Percentiles rank a stretch among this genome's conserved stretches.
Conservation (phyloP, 2,797 vertebrate genomes). For the Menidia menidia region DNA sequence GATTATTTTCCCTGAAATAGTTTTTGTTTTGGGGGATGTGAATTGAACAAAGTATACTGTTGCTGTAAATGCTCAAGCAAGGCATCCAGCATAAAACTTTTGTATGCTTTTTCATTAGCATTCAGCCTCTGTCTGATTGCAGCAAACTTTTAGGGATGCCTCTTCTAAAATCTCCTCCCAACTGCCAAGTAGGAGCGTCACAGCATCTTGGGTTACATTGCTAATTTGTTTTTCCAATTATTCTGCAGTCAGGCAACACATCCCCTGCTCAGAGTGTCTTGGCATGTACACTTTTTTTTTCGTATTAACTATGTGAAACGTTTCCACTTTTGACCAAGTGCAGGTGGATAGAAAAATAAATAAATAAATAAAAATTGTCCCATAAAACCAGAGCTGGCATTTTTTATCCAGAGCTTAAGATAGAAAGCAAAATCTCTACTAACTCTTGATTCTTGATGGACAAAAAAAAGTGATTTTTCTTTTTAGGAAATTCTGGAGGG, state of each 20-base stretch:
- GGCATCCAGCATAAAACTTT: constrained; percentile 66
- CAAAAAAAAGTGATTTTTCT: neutral
- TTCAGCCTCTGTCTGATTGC: constrained; percentile 65
- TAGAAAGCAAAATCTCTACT: neutral
- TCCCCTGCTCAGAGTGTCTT: neutral
- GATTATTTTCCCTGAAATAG: constrained; percentile 66
- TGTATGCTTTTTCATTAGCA: constrained; percentile 78
- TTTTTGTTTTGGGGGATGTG: constrained; percentile 58
- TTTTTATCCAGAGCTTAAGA: neutral
- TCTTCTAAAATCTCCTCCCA: constrained; percentile 20
- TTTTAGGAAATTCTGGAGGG: neutral
- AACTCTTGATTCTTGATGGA: neutral
- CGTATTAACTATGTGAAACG: neutral
- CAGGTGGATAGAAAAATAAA: neutral
- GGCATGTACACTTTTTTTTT: no score
- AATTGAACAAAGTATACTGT: constrained; percentile 26
- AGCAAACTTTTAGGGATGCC: constrained; percentile 51
- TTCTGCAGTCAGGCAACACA: neutral
- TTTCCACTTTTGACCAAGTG: neutral
- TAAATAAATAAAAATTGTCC: neutral
- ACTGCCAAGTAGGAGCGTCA: constrained; percentile 43
- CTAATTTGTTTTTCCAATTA: constrained; percentile 32
- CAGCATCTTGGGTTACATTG: constrained; percentile 19
- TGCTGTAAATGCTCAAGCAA: constrained; percentile 63
- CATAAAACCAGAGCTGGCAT: neutral